Base-by-base conservation (phyloP, 2,888 invertebrate species). In the Cantharis nigra region DNA sequence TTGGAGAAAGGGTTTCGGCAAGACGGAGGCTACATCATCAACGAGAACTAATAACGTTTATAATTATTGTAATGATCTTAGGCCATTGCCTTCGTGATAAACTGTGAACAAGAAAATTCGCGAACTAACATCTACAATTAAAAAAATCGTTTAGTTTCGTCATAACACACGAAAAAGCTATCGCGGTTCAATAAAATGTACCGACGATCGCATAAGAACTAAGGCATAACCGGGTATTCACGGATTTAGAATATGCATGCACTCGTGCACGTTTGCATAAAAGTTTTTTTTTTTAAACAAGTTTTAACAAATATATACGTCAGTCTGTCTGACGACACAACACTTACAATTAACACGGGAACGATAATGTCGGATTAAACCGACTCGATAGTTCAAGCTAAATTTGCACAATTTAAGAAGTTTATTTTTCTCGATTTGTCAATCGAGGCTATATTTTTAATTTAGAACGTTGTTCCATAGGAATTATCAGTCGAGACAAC, bases 221-320 rank as follows among this genome's bases (percentile, higher is more conserved):
- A 88, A 88, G 87, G 87, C 87, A 88, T 84, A 88, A 87, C 85
- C 84, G 86, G 86, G 86, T 84, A 82, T 81, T 85, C 86, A 85
- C 85, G 84, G 82, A 86, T 88, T 88, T 87, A 87, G 88, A 88
- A 88, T 87, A 87, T 86, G 85, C 86, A 86, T 87, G 87, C 85
- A 85, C 84, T 69, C 75, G 83, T 82, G 83, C 84, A 84, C 83
- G 81, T 72, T 81, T 82, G 80, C 82, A 81, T 80, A 79, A 83
- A 79, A 71, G 78, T 26, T 79, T 62, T 80, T 77, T 78, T 75
- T 77, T 76, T 76, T 74, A 78, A 80, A 79, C 78, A 76, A 80
- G 73, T 79, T 76, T 80, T 63, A 80, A 80, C 80, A 83, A 85
- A 85, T 85, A 85, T 85, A 85, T 82, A 82, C 78, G 79, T 75